Evolutionary conservation across 2,888 invertebrate species (phyloP).

Genomic region (Lysandra coridon): DNA sequence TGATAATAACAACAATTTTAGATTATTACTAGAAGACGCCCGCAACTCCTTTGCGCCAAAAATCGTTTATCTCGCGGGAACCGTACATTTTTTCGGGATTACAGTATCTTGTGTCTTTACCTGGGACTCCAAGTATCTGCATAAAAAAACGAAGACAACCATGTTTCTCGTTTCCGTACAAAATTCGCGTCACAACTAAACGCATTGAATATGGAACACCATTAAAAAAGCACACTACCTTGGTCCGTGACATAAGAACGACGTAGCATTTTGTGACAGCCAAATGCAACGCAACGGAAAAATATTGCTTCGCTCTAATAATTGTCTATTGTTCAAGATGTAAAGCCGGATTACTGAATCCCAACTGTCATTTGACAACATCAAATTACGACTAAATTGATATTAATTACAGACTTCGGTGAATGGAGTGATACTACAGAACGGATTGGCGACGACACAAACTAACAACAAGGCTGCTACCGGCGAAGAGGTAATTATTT

Average conservation of each 20-base stretch:
- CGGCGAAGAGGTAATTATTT: conserved; percentile 91
- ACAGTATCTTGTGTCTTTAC: too few relatives aligned
- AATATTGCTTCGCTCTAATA: neutral
- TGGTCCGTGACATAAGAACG: neutral
- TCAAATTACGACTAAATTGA: conserved; percentile 2
- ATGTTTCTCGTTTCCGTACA: too few relatives aligned
- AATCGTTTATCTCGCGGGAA: too few relatives aligned
- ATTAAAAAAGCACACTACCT: neutral
- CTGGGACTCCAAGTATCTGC: too few relatives aligned
- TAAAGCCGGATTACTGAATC: neutral
- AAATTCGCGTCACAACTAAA: too few relatives aligned
- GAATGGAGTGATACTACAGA: conserved; percentile 97
- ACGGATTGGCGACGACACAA: conserved; percentile 97
- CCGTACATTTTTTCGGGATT: too few relatives aligned
- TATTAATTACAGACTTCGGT: conserved; percentile 87
- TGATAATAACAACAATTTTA: too few relatives aligned
- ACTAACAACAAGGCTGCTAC: conserved; percentile 99
- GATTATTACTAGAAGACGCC: too few relatives aligned
- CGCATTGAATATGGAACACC: too few relatives aligned
- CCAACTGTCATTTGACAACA: conserved; percentile 9
- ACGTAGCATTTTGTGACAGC: neutral
- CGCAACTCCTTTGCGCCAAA: too few relatives aligned
- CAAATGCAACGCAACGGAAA: neutral
- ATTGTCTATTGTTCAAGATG: neutral
- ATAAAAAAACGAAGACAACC: too few relatives aligned